A percentile compares a stretch with the other conserved stretches of the same genome.
phyloP scores from a whole-genome alignment of 2,888 invertebrate species.

The Chesias legatella region DNA sequence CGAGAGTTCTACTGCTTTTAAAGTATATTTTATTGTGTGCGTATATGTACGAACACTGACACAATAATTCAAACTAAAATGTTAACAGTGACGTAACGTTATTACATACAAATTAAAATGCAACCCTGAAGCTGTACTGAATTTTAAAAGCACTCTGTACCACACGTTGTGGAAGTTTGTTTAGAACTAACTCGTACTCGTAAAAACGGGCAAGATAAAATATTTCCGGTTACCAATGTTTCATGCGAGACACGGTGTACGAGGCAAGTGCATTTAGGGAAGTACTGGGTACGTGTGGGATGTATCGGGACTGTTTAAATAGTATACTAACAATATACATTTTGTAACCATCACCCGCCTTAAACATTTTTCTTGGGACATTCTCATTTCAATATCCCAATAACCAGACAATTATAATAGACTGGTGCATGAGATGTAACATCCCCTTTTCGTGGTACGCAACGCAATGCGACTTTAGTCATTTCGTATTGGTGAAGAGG shows the following conservation, averaged over 20 bases:
- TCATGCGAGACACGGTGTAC: slow-evolving; percentile 28
- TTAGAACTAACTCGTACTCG: slow-evolving; percentile 54
- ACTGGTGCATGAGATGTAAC: too few relatives aligned
- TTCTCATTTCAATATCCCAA: too few relatives aligned
- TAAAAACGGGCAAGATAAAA: slow-evolving; percentile 55
- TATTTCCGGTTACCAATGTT: slow-evolving; percentile 38
- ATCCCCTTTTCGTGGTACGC: too few relatives aligned
- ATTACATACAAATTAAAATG: slow-evolving; percentile 41
- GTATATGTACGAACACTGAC: not conserved
- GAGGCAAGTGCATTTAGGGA: slow-evolving; percentile 8
- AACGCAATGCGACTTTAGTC: too few relatives aligned
- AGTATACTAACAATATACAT: too few relatives aligned
- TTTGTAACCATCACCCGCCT: too few relatives aligned
- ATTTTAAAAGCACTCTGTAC: slow-evolving; percentile 51
- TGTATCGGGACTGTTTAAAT: slow-evolving; percentile 4
- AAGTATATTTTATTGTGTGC: too few relatives aligned
- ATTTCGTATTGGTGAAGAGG: too few relatives aligned
- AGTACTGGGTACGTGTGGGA: not conserved
- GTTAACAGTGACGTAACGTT: slow-evolving; percentile 3
- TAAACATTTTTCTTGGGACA: too few relatives aligned
- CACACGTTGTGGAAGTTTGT: slow-evolving; percentile 57
- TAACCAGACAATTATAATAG: too few relatives aligned
- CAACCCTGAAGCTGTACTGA: slow-evolving; percentile 45
- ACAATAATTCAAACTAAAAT: not conserved
- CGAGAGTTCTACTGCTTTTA: too few relatives aligned